Evolutionary conservation across 2,797 vertebrate genomes (phyloP), one percentile per base, ranked within the genome.

Genomic region (Betta splendens): DNA sequence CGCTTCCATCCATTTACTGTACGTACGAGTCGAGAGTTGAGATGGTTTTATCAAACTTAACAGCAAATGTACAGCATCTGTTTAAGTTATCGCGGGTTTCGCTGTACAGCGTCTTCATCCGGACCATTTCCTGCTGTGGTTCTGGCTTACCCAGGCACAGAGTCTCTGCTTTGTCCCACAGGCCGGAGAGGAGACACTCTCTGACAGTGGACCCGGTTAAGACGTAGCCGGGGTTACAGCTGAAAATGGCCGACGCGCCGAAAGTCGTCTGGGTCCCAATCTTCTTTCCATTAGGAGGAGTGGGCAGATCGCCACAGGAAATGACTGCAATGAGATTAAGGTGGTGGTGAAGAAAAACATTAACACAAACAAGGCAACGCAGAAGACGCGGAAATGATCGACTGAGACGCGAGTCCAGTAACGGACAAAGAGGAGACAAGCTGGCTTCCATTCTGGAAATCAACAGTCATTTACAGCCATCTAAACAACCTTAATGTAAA

Each of bases 261-360:
- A 98, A 99, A 7, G 96, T 96, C 60, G 89, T 94, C 61, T 99
- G 98, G 54, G 94, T 99, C 83, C 98, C 98, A 85, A 98, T 98
- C 89, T 97, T 98, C 91, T 94, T 97, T 71, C 96, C 96, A 88
- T 98, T 98, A 72, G 97, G 94, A 80, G 95, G 94, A 68, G 90
- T 92, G 50, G 95, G 93, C 63, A 97, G 91, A 81, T 95, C 94
- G 53, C 96, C 95, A 75, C 98, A 99, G 51, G 97, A 99, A 88
- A 98, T 97, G 77, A 99, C 98, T 99, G 85, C 44, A 76, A 80
- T 50, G 54, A 80, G 65, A 85, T 83, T 17, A 39, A 79, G 83
- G 75, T 23, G 38, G 52, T 21, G 59, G 64, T 68, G 66, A 58
- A 62, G 44, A 54, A 60, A 59, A 48, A n/a, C n/a, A n/a, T n/a